Conservation (phyloP, 2,113 vertebrate species). For the Polyodon spathula region DNA sequence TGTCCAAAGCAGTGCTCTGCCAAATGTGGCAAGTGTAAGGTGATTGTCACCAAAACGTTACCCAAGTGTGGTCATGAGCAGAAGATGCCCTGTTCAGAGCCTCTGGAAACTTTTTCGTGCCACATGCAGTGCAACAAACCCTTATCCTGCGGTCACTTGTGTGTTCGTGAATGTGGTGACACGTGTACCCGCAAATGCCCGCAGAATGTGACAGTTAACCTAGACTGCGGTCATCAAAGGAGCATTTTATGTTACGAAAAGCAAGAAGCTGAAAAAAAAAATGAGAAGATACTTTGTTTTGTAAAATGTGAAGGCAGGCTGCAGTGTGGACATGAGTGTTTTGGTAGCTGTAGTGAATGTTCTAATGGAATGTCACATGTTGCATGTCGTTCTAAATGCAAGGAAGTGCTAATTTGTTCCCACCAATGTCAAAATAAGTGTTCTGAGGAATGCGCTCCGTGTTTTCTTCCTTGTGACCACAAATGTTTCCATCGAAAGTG, state of each 20-base stretch:
- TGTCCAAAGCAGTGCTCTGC: constrained; percentile 22
- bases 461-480: constrained; percentile 15
- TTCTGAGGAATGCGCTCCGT: constrained; percentile 19
- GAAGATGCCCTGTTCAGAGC: constrained; percentile 20
- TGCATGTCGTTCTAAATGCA: constrained; percentile 17
- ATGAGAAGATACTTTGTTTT: constrained; percentile 9
- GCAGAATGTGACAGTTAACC: constrained; percentile 9
- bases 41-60: constrained; percentile 23
- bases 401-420: constrained; percentile 22
- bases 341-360: constrained; percentile 22
- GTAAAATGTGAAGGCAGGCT: constrained; percentile 17
- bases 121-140: constrained; percentile 17
- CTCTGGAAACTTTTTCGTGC: constrained; percentile 15
- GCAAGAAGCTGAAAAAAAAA: not conserved
- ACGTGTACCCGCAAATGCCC: constrained; percentile 13
- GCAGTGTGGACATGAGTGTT: constrained; percentile 28
- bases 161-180: constrained; percentile 19
- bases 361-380: constrained; percentile 10
- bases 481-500: constrained; percentile 29
- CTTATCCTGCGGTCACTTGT: constrained; percentile 25
- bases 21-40: constrained; percentile 20
- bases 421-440: constrained; percentile 26
- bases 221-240: constrained; percentile 21
- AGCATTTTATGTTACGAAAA: constrained; percentile 14
- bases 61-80: constrained; percentile 32